These are phyloP conservation scores for Indri indri DNA, from an alignment of 2,113 vertebrate species.

Conservation along the genomic window DNA sequence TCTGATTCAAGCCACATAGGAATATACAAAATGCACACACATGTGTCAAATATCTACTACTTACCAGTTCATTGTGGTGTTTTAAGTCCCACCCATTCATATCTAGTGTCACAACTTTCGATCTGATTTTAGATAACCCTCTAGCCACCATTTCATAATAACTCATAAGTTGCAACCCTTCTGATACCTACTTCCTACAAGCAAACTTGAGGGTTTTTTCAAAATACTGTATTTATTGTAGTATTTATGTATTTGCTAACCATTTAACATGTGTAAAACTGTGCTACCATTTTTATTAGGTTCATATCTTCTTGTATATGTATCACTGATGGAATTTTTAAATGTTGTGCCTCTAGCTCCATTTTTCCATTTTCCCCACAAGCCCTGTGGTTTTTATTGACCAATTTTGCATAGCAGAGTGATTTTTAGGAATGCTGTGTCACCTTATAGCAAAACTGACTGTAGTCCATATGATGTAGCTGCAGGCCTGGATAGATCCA, in stretches of 20 bases:
- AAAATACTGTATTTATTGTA: conserved; percentile 10
- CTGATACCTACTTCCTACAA: not conserved
- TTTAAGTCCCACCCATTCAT: not conserved
- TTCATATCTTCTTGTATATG: not conserved
- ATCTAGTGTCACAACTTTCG: not conserved
- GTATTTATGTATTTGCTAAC: not conserved
- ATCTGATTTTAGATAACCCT: not conserved
- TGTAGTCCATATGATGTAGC: not conserved
- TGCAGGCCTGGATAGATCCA: not conserved
- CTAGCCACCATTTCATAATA: not conserved
- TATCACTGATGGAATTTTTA: not conserved
- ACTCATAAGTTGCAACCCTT: conserved; percentile 1
- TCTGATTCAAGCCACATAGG: not conserved
- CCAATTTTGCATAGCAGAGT: not conserved
- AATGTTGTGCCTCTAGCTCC: not conserved
- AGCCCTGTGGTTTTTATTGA: conserved; percentile 11
- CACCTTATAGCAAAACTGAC: not conserved
- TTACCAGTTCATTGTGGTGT: not conserved
- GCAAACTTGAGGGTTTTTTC: conserved; percentile 10
- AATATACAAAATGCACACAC: not conserved
- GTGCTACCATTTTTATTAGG: conserved; percentile 21
- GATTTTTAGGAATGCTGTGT: not conserved
- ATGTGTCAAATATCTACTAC: not conserved
- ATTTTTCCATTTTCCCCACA: not conserved
- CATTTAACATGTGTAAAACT: conserved; percentile 15